Percentiles rank a stretch among this genome's conserved stretches.
Conservation (phyloP, 1,140 invertebrate genomes). For the Dufourea novaeangliae region DNA sequence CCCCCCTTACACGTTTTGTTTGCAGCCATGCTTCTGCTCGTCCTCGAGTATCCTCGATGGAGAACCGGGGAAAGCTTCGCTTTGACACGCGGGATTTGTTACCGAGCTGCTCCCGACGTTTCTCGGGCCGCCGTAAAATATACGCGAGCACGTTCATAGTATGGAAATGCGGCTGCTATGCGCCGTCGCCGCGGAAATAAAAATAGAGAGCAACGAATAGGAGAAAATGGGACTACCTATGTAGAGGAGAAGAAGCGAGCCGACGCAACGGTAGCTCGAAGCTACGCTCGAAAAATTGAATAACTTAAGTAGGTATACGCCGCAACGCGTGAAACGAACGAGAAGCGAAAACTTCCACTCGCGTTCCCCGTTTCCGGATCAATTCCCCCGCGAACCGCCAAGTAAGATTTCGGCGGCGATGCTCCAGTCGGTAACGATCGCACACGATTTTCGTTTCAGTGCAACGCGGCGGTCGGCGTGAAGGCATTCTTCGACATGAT, state of each 20-base stretch:
- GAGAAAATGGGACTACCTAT: not conserved
- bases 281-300: not conserved
- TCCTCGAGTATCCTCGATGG: constrained; percentile 29
- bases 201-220: constrained; percentile 4
- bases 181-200: constrained; percentile 16
- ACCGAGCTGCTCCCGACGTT: constrained; percentile 29
- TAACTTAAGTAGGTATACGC: too few species aligned
- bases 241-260: not conserved
- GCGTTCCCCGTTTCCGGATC: too few species aligned
- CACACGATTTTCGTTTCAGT: constrained; percentile 86
- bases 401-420: too few species aligned
- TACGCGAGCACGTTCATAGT: constrained; percentile 29
- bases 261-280: not conserved
- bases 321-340: too few species aligned
- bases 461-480: constrained; percentile 98
- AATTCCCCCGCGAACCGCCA: too few species aligned
- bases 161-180: constrained; percentile 24
- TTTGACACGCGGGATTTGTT: constrained; percentile 42
- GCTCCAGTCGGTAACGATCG: not conserved
- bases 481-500: constrained; percentile 99
- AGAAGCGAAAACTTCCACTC: too few species aligned
- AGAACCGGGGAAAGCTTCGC: constrained; percentile 16
- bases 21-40: not conserved
- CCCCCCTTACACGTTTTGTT: not conserved
- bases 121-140: constrained; percentile 28